Percentiles rank a stretch among this genome's conserved stretches.
Evolutionary conservation across 2,797 vertebrate genomes (phyloP).

Genomic region (Notamacropus eugenii): DNA sequence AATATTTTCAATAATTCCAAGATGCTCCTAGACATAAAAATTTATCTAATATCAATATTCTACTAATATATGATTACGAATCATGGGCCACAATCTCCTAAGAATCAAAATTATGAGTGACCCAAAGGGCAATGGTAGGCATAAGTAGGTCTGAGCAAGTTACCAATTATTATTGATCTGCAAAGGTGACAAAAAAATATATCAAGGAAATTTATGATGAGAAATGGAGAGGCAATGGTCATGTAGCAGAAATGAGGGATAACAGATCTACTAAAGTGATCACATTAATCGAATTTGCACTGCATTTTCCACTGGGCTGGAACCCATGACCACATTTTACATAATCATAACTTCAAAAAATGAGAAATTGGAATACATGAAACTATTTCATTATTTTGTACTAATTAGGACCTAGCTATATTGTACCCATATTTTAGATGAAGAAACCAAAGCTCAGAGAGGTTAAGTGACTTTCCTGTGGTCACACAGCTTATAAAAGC

Average conservation of each 20-base stretch:
- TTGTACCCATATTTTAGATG: background rate
- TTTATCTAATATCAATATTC: background rate
- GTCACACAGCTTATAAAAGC: background rate
- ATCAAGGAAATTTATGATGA: background rate
- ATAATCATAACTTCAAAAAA: background rate
- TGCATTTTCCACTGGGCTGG: background rate
- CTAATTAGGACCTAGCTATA: background rate
- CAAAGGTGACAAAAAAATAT: background rate
- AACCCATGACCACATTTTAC: background rate
- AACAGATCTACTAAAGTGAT: background rate
- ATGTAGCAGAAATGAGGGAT: background rate
- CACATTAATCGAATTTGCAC: background rate
- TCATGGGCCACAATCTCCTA: background rate
- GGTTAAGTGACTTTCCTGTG: background rate
- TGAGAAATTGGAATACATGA: background rate
- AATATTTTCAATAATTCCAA: background rate
- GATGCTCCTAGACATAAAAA: background rate
- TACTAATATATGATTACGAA: background rate
- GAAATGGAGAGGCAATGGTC: background rate
- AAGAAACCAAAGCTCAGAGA: background rate
- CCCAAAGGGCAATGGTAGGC: background rate
- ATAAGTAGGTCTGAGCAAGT: background rate
- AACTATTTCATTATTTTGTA: background rate
- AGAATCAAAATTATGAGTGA: background rate
- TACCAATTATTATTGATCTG: background rate